Evolutionary conservation across 2,888 invertebrate species (phyloP).

Genomic region (Drosophila maculinotata): DNA sequence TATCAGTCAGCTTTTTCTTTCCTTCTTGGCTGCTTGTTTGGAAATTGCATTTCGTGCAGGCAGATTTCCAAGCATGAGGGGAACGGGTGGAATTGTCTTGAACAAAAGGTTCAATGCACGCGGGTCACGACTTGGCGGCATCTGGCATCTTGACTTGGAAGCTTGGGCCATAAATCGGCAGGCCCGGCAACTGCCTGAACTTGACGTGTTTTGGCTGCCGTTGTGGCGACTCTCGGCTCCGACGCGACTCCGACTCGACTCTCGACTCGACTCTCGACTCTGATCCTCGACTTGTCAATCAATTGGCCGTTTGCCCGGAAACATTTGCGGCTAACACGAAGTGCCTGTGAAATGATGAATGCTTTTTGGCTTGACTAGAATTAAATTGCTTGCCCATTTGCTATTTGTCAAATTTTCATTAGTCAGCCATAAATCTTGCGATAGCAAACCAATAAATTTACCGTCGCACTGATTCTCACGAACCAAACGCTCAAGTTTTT

Average conservation of each 20-base stretch:
- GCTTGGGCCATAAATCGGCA: conserved; percentile 44
- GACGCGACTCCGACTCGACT: conserved; percentile 11
- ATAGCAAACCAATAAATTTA: conserved; percentile 68
- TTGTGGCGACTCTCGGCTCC: conserved; percentile 25
- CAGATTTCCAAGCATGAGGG: conserved; percentile 47
- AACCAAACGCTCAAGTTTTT: conserved; percentile 39
- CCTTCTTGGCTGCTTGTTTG: conserved; percentile 20
- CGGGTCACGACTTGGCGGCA: conserved; percentile 81
- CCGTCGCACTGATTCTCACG: conserved; percentile 75
- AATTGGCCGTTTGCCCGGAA: conserved; percentile 42
- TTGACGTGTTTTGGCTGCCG: conserved; percentile 58
- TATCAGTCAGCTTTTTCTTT: conserved; percentile 15
- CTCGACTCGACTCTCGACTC: neutral
- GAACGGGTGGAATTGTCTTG: neutral
- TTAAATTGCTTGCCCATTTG: conserved; percentile 65
- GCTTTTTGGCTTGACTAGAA: conserved; percentile 59
- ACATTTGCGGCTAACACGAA: too few species aligned
- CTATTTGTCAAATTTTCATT: conserved; percentile 79
- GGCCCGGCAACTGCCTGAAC: conserved; percentile 44
- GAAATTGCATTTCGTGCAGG: conserved; percentile 78
- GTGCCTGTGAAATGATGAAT: conserved; percentile 62
- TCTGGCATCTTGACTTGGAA: too few species aligned
- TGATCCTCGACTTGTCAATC: conserved; percentile 56
- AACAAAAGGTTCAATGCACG: conserved; percentile 78
- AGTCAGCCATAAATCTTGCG: conserved; percentile 70